Evolutionary conservation across 37 sponge, comb jelly and placozoan species (phyloP).

Genomic region (Axinella damicornis): DNA sequence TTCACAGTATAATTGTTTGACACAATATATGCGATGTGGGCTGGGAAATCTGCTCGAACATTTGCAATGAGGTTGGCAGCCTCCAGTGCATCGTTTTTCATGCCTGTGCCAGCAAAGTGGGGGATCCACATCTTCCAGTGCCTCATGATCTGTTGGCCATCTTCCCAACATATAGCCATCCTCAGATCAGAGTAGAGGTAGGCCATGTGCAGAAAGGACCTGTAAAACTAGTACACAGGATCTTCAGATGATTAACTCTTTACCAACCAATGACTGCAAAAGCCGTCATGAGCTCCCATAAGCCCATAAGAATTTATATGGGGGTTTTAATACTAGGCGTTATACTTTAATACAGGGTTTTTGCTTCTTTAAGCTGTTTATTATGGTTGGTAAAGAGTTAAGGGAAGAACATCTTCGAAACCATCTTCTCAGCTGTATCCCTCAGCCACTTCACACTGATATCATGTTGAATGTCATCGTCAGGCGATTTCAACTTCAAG

Average conservation of each 20-base stretch:
- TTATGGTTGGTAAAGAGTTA: too few relatives aligned
- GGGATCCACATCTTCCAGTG: conserved; percentile 23
- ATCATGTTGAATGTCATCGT: not conserved
- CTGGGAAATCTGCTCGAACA: conserved; percentile 17
- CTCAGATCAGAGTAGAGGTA: conserved; percentile 7
- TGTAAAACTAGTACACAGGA: not conserved
- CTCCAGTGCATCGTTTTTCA: conserved; percentile 6
- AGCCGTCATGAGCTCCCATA: too few relatives aligned
- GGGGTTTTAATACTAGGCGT: too few relatives aligned
- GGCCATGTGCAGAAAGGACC: not conserved
- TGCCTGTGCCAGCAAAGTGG: not conserved
- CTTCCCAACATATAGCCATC: conserved; percentile 18
- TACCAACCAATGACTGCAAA: too few relatives aligned
- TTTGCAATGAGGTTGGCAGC: conserved; percentile 30
- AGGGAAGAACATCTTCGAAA: not conserved
- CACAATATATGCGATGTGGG: conserved; percentile 35
- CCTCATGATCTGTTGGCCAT: conserved; percentile 15
- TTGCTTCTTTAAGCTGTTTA: too few relatives aligned
- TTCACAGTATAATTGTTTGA: conserved; percentile 30
- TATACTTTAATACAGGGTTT: too few relatives aligned
- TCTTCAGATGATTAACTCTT: too few relatives aligned
- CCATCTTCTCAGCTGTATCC: not conserved
- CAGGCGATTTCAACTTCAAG: not conserved
- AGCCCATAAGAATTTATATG: too few relatives aligned
- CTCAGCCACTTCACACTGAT: not conserved